These are phyloP conservation scores for Amazona vittata DNA, from an alignment of 2,113 vertebrate species.

Conservation along the genomic window DNA sequence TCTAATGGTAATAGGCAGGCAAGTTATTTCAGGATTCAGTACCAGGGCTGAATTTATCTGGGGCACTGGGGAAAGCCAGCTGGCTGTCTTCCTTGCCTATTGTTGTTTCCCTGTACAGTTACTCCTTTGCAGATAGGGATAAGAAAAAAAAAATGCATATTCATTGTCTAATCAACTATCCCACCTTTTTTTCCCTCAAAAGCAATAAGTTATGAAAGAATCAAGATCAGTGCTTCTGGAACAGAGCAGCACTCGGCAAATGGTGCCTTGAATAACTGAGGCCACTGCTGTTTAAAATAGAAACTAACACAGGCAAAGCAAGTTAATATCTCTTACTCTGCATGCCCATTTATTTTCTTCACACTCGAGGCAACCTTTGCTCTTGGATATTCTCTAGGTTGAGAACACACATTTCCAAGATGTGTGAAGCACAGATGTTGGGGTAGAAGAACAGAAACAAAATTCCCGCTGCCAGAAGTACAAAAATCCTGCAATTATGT, in stretches of 20 bases:
- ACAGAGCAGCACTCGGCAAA: not conserved
- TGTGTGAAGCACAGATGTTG: accelerated
- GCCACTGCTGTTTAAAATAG: not conserved
- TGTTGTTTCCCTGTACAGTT: not conserved
- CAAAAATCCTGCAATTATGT: not conserved
- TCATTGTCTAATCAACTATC: not conserved
- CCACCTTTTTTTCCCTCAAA: not conserved
- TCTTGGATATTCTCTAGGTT: not conserved
- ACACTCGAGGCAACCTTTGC: not conserved
- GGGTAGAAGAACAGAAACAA: not conserved
- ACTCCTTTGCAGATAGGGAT: not conserved
- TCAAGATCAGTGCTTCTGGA: accelerated
- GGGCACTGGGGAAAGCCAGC: not conserved
- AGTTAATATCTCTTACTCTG: not conserved
- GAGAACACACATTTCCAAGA: accelerated
- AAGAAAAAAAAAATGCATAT: no score
- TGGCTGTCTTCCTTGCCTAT: not conserved
- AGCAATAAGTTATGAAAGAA: not conserved
- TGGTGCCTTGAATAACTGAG: not conserved
- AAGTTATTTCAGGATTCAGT: not conserved
- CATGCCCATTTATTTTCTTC: not conserved
- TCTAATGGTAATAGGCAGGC: not conserved
- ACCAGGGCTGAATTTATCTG: not conserved
- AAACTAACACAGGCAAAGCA: not conserved
- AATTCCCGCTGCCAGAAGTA: not conserved